Evolutionary conservation across 2,888 invertebrate genomes (phyloP), one percentile per base, ranked within the genome.

Genomic region (Alloplasta piceator): DNA sequence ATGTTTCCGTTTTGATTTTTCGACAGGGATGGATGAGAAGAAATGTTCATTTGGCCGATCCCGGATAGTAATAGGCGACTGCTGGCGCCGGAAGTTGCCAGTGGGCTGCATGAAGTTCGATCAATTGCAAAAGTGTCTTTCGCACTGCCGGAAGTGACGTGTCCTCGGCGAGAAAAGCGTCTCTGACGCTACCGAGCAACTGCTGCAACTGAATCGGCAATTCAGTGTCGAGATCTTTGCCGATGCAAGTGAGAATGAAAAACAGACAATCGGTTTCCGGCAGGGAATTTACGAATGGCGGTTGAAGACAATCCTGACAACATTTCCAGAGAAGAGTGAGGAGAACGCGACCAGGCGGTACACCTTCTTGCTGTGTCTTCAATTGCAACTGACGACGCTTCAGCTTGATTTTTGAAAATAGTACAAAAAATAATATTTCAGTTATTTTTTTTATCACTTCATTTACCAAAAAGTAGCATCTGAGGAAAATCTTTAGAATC

Each of bases 41-140:
- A 67, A 6, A 60, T 6, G 50, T 84, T 89, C 86, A 91, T 86
- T 91, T 91, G n/a, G 89, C 87, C n/a, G 91, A 87, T 46, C 90
- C 90, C 3, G 96, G 96, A 92, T 96, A 96, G 93, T 98, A 98
- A 92, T 98, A 98, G 75, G 97, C 95, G 72, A 98, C 96, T 4
- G 98, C 97, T 64, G 97, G 96, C 74, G 97, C 97, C 16, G 97
- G 96, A 84, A 98, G 94, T 91, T 97, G 97, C 98, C 98, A 98
- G 92, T 96, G 96, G 0, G 97, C 96, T 0, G 98, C 98, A 92
- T 97, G 97, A 75, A 98, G 94, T 92, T 98, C 98, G 85, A 98
- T 97, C 76, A 98, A 94, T 92, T 98, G 98, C 82, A 98, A 94
- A 78, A 98, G 93, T 1, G 97, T 97, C 91, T 97, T 96, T 85